Evolutionary conservation across 2,113 vertebrate species (phyloP), one percentile per base, ranked within the genome.

Genomic region (Malurus melanocephalus): DNA sequence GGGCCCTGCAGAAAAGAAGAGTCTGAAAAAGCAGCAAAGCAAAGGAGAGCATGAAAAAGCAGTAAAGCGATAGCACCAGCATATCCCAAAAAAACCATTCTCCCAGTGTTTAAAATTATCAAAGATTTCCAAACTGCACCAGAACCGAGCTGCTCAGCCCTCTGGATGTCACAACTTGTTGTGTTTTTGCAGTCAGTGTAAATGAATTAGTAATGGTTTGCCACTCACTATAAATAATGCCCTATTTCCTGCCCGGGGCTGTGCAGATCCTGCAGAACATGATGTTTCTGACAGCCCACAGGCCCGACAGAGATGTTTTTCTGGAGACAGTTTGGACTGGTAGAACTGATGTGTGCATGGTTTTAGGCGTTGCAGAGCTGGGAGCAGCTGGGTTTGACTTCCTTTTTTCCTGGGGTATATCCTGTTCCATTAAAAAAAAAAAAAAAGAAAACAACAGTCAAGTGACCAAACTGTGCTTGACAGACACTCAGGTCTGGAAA

Each of bases 191-290:
- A 94, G 87, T 78, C 90, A 81, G 32, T 60, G 80, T 74, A 90
- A 94, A 87, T 83, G 65, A 93, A 78, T 94, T 91, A 92, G 89
- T 93, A 91, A 96, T 95, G 92, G 85, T 18, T 56, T 95, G 28
- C 65, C 87, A 95, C 92, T 96, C 95, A 59, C 89, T 93, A 92
- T 94, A 97, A 96, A 96, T 96, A 95, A 94, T 93, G 85, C 71
- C 90, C 90, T 56, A 35, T 95, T 96, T 96, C 75, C 57, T 92
- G 82, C 56, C 32, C 66, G 87, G 45, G 90, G 60, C 84, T 75
- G 83, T 87, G 75, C 71, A 76, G n/a, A 85, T 92, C 91, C 89
- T 82, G 72, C 71, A 87, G 88, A 32, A 60, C 20, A 42, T 78
- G 10, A 9, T 30, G 19, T 6, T 80, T 87, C 5, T 81, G 53